Conservation (phyloP, 2,888 invertebrate genomes). For the Drymonia ruficornis region DNA sequence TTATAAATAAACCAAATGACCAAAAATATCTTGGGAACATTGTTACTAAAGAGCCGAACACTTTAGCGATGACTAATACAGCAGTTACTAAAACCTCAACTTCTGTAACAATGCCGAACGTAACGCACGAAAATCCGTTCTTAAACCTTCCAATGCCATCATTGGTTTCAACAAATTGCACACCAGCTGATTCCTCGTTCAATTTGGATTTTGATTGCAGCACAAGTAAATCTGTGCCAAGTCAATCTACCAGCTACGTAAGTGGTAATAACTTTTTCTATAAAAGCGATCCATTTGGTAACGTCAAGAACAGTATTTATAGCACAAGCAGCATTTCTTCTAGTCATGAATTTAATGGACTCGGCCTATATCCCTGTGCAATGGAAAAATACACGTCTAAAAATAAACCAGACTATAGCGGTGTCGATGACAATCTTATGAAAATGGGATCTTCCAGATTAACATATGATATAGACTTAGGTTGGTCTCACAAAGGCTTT, state of each 20-base stretch:
- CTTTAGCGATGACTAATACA: constrained; percentile 16
- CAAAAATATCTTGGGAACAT: constrained; percentile 55
- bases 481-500: constrained; percentile 79
- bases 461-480: constrained; percentile 78
- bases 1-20: constrained; percentile 50
- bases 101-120: constrained; percentile 41
- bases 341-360: constrained; percentile 74
- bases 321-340: constrained; percentile 77
- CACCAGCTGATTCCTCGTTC: constrained; percentile 63
- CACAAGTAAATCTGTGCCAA: constrained; percentile 61
- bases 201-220: constrained; percentile 75
- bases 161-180: constrained; percentile 61
- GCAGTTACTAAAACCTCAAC: constrained; percentile 46
- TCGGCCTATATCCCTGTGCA: constrained; percentile 77
- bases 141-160: constrained; percentile 71
- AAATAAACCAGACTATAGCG: constrained; percentile 70
- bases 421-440: constrained; percentile 77
- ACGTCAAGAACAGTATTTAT: constrained; percentile 73
- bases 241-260: constrained; percentile 56
- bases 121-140: constrained; percentile 71
- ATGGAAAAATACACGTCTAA: constrained; percentile 77
- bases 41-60: constrained; percentile 47
- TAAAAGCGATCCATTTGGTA: constrained; percentile 72
- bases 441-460: constrained; percentile 76
- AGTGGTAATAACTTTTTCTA: constrained; percentile 71